A percentile compares a stretch with the other conserved stretches of the same genome.
Conservation (phyloP, 2,797 vertebrate genomes). For the Neosilurus mollespiculum region DNA sequence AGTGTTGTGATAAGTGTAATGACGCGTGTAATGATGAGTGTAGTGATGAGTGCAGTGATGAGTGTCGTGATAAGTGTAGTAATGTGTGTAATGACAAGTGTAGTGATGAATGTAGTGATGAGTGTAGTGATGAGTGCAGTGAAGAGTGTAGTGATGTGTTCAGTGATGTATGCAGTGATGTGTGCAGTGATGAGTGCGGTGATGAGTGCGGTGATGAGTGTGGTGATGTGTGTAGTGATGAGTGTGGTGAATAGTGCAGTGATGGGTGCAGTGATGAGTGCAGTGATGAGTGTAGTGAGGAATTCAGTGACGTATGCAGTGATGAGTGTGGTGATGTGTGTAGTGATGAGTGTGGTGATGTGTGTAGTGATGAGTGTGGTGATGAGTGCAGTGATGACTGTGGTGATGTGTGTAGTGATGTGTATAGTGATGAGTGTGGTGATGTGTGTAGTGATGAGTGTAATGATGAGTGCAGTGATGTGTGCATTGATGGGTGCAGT, state of each 20-base stretch:
- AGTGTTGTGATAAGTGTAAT: no score
- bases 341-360: background rate
- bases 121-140: background rate
- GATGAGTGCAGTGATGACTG: background rate
- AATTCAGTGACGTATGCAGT: background rate
- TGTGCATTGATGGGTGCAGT: no score
- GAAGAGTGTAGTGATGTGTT: background rate
- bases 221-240: background rate
- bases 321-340: background rate
- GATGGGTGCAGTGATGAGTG: background rate
- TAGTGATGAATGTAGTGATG: background rate
- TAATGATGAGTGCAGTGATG: background rate
- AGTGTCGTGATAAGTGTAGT: no score
- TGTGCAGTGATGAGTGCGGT: background rate
- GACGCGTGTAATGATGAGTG: no score
- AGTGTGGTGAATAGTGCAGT: background rate
- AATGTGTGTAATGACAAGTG: no score
- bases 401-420: background rate
- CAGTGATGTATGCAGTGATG: background rate
- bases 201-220: background rate
- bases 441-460: background rate
- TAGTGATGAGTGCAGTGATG: no score
- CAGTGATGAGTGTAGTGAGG: background rate
- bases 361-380: background rate
- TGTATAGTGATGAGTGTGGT: background rate